A percentile compares a stretch with the other conserved stretches of the same genome.
Evolutionary conservation across 1,140 invertebrate species (phyloP).

Genomic region (Drosophila guanche): DNA sequence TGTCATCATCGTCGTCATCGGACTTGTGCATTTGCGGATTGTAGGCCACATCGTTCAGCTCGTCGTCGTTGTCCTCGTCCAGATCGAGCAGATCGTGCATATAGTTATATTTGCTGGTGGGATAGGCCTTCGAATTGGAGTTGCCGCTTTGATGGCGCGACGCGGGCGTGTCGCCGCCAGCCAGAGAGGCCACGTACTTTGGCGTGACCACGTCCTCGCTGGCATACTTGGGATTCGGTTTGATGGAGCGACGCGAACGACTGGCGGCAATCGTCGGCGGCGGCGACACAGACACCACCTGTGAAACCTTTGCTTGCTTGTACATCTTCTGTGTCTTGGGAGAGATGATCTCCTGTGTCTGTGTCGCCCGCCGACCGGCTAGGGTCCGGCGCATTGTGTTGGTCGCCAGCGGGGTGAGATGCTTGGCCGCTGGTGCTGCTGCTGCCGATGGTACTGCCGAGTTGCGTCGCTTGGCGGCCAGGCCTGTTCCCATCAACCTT

Average conservation of each 20-base stretch:
- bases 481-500: not conserved
- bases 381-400: no score
- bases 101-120: conserved; percentile 18
- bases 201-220: conserved; percentile 78
- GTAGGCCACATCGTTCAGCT: conserved; percentile 59
- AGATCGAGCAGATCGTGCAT: conserved; percentile 35
- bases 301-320: conserved; percentile 36
- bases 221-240: conserved; percentile 81
- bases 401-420: not conserved
- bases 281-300: conserved; percentile 25
- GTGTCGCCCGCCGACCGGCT: conserved; percentile 4
- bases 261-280: conserved; percentile 77
- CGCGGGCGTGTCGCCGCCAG: not conserved
- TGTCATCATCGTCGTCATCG: conserved; percentile 62
- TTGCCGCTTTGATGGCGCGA: not conserved
- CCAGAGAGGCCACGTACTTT: conserved; percentile 58
- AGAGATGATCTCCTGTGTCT: not conserved
- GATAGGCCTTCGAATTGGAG: conserved; percentile 33
- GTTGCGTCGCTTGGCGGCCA: conserved; percentile 19
- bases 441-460: conserved; percentile 12
- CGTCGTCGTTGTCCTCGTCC: conserved; percentile 62
- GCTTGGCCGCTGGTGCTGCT: conserved; percentile 3
- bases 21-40: conserved; percentile 72
- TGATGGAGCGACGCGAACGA: conserved; percentile 77
- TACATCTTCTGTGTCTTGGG: conserved; percentile 50